phyloP scores from a whole-genome alignment of 64 coral and sea anemone species.

The Stichodactyla mertensii region DNA sequence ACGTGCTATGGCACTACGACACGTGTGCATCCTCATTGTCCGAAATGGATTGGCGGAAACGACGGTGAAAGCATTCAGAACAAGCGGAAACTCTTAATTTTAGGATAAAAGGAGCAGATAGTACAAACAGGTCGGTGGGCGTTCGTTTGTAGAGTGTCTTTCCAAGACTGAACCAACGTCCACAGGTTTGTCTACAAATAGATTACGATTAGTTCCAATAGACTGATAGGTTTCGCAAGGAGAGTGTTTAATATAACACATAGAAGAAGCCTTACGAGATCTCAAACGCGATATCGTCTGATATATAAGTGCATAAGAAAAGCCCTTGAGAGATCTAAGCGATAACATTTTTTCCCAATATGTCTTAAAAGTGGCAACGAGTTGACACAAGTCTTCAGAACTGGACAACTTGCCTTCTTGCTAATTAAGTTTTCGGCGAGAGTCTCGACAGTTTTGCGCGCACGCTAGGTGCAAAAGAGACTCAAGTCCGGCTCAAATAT shows the following conservation, averaged over 20 bases:
- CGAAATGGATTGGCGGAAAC: background rate
- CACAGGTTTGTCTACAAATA: background rate
- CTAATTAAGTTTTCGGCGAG: constrained; percentile 3
- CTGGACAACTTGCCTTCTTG: constrained; percentile 7
- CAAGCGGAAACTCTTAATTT: constrained; percentile 8
- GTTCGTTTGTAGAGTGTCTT: constrained; percentile 4
- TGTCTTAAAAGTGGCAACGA: background rate
- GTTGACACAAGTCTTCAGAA: background rate
- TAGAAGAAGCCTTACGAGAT: background rate
- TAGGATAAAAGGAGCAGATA: background rate
- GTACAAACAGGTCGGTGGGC: background rate
- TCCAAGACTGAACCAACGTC: background rate
- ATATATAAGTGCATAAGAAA: background rate
- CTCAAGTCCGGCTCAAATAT: background rate
- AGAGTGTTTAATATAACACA: constrained; percentile 2
- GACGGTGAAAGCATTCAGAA: constrained; percentile 9
- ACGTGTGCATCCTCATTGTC: background rate
- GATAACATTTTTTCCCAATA: background rate
- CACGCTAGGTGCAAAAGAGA: background rate
- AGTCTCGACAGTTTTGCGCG: constrained; percentile 4
- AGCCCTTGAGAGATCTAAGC: background rate
- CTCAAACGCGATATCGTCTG: background rate
- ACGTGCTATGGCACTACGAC: background rate
- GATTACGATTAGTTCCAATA: background rate
- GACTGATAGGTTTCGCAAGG: background rate